These are phyloP conservation scores for Elgaria multicarinata DNA, from an alignment of 2,113 vertebrate species.

Conservation along the genomic window DNA sequence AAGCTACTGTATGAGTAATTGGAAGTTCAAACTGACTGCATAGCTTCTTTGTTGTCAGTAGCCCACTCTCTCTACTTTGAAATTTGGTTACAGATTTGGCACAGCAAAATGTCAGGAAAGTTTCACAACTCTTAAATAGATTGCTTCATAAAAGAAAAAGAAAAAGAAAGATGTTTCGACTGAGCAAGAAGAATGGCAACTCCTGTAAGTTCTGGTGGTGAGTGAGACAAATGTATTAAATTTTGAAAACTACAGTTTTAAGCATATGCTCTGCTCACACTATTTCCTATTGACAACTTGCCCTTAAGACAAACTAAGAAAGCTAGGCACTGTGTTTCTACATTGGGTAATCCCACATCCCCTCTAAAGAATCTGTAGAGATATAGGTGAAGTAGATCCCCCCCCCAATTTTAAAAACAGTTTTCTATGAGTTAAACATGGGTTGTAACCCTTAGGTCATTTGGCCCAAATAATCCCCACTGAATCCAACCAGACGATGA, in stretches of 20 bases:
- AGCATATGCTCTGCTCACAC: not conserved
- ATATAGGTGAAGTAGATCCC: not conserved
- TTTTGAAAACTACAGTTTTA: not conserved
- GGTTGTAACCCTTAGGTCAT: not conserved
- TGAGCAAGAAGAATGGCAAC: not conserved
- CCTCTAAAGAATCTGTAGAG: not conserved
- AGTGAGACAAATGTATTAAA: not conserved
- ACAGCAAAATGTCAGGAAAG: not conserved
- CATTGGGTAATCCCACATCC: not conserved
- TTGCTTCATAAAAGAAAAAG: no score
- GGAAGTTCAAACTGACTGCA: not conserved
- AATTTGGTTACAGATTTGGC: not conserved
- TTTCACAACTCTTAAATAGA: not conserved
- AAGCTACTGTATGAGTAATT: not conserved
- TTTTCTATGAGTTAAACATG: not conserved
- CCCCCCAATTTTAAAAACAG: not conserved
- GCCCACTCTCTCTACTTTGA: not conserved
- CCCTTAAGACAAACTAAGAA: not conserved
- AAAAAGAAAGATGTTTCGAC: not conserved
- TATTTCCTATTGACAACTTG: not conserved
- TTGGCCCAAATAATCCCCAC: not conserved
- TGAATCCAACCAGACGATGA: not conserved
- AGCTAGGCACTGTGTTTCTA: not conserved
- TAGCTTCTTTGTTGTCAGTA: not conserved
- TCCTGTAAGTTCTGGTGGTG: not conserved